These are phyloP conservation scores for Bolborhynchus lineola DNA, from an alignment of 2,113 vertebrate species.

Conservation along the genomic window DNA sequence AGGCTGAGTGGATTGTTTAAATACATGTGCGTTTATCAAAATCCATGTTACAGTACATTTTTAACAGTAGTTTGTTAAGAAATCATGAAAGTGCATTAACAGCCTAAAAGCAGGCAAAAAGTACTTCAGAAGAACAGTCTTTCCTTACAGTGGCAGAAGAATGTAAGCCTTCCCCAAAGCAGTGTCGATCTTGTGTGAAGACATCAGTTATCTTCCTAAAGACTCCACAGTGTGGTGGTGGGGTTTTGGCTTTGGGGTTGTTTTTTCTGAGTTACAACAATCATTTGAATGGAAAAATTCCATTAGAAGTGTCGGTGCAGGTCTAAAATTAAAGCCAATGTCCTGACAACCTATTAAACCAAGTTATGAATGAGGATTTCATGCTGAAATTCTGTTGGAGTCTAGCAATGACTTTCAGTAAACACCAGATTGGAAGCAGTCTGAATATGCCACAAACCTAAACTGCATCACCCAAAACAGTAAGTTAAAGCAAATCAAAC, in stretches of 20 bases:
- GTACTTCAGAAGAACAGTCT: conserved; percentile 67
- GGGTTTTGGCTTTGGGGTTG: background rate
- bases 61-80: conserved; percentile 68
- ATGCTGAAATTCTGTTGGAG: background rate
- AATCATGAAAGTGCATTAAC: conserved; percentile 71
- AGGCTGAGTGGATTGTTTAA: conserved; percentile 66
- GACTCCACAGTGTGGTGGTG: conserved; percentile 1
- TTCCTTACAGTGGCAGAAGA: conserved; percentile 44
- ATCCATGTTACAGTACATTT: conserved; percentile 66
- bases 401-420: background rate
- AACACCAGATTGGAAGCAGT: background rate
- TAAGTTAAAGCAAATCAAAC: background rate
- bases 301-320: background rate
- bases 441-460: background rate
- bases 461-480: background rate
- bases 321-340: background rate
- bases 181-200: conserved; percentile 13
- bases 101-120: conserved; percentile 66
- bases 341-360: background rate
- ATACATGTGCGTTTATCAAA: conserved; percentile 70
- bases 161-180: conserved; percentile 30
- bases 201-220: conserved; percentile 29
- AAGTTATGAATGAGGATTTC: background rate
- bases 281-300: background rate
- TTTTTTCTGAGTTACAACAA: background rate